Conservation (phyloP, 2,888 invertebrate species). For the Xestia rhomboidea region DNA sequence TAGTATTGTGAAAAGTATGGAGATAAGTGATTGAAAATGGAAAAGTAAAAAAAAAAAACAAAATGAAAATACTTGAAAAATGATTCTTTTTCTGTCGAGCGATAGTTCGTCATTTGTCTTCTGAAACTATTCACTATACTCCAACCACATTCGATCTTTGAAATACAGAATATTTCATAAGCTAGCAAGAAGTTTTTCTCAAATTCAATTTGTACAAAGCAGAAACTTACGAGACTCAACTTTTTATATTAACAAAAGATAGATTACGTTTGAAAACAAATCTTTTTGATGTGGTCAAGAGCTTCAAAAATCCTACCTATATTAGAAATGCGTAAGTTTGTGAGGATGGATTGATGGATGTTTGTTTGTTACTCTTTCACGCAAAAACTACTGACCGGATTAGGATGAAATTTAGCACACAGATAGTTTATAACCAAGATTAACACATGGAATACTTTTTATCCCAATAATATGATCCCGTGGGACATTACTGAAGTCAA, state of each 20-base stretch:
- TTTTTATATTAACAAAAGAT: constrained; percentile 28
- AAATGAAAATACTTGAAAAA: constrained; percentile 28
- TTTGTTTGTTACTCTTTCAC: too few species aligned
- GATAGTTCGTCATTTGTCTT: constrained; percentile 41
- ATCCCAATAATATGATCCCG: too few species aligned
- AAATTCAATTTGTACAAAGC: constrained; percentile 35
- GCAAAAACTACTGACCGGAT: too few species aligned
- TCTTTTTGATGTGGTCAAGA: constrained; percentile 29
- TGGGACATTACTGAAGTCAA: too few species aligned
- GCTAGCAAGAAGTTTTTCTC: constrained; percentile 28
- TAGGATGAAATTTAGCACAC: too few species aligned
- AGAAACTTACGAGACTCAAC: constrained; percentile 7
- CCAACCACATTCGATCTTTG: constrained; percentile 31
- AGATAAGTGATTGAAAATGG: background rate
- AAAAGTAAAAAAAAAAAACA: background rate
- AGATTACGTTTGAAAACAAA: constrained; percentile 26
- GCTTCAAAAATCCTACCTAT: too few species aligned
- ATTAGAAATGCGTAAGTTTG: too few species aligned
- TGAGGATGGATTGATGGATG: too few species aligned
- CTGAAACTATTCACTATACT: constrained; percentile 19
- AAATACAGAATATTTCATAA: constrained; percentile 41
- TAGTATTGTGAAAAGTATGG: background rate
- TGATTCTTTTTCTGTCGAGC: background rate
- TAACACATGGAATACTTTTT: too few species aligned
- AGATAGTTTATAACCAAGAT: too few species aligned